Evolutionary conservation across 2,888 invertebrate genomes (phyloP), one percentile per base, ranked within the genome.

Genomic region (Sphinx pinastri): DNA sequence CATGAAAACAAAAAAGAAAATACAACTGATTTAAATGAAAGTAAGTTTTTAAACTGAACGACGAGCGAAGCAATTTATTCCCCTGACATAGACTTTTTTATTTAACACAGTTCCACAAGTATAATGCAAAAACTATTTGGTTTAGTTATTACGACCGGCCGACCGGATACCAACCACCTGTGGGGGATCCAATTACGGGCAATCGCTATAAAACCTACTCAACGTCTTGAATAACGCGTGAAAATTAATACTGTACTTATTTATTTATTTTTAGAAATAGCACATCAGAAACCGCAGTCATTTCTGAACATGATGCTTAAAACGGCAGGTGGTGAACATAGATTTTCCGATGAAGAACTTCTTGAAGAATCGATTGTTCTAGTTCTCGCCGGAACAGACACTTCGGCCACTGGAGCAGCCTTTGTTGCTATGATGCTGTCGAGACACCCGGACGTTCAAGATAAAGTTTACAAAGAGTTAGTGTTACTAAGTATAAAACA

Each of bases 351-450:
- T 19, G 16, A 71, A 3, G 84, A 84, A 66, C 74, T 89, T 3
- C 79, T 76, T 0, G 89, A 89, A 38, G 89, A 89, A 68, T 76
- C 75, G 0, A 47, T 86, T 3, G 83, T 86, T 0, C 63, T 89
- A 8, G 72, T 85, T 10, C 70, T 84, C 0, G 89, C 87, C 11
- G 88, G 86, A 0, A 87, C 86, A 0, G 89, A 89, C 51, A 88
- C 88, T 0, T 83, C 88, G 0, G 84, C 88, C 0, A 81, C 86
- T 0, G 83, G 80, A 0, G 75, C 78, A 5, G 77, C 81, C 2
- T 88, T 85, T 68, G 80, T 83, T 0, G 70, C 80, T 3, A 70
- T 81, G 6, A 70, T 89, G 74, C 70, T 89, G 55, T 78, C 87
- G 0, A 78, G 76, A 19, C 75, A 88, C 45, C 83, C 77, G 14